Evolutionary conservation across 2,797 vertebrate species (phyloP), one percentile per base, ranked within the genome.

Genomic region (Aplochiton taeniatus): DNA sequence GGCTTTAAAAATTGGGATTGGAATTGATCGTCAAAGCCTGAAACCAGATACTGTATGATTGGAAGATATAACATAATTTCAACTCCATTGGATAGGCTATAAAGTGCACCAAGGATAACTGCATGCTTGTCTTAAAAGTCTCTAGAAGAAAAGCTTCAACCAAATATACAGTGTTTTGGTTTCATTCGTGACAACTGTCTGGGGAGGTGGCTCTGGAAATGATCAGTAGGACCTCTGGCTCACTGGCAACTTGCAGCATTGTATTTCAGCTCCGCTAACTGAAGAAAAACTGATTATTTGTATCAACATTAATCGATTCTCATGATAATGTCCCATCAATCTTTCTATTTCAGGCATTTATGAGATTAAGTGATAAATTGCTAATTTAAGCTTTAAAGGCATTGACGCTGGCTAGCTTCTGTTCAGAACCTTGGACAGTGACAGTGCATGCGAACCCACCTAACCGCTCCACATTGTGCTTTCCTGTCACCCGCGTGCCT

Each of bases 341-440:
- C 31, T 31, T 31, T 31, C 2, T 31, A 31, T 31, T 31, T 31
- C 31, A 54, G 62, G 66, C 61, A 51, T 51, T 52, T 52, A 3
- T 47, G 18, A 8, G 50, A 42, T 17, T 43, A 3, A 7, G 31
- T 65, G 59, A n/a, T 45, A 5, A 48, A 67, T 47, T 19, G 51
- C 63, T 42, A 16, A 62, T 57, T 42, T 16, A 5, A 17, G 50
- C 16, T 16, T 43, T 42, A 31, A 31, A 31, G 6, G 31, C 6
- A 31, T 31, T 31, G 31, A 31, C 31, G 20, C n/a, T 42, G 60
- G 48, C 69, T 31, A 18, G 68, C 77, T 75, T 79, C 78, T 72
- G 69, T 79, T 86, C 85, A 85, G 86, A 78, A 83, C 87, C 83
- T 53, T 76, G 80, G 86, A 89, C 87, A 87, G 82, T 72, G 81